Percentiles rank a stretch among this genome's conserved stretches.
phyloP scores from a whole-genome alignment of 2,888 invertebrate genomes.

The Hecatera dysodea region DNA sequence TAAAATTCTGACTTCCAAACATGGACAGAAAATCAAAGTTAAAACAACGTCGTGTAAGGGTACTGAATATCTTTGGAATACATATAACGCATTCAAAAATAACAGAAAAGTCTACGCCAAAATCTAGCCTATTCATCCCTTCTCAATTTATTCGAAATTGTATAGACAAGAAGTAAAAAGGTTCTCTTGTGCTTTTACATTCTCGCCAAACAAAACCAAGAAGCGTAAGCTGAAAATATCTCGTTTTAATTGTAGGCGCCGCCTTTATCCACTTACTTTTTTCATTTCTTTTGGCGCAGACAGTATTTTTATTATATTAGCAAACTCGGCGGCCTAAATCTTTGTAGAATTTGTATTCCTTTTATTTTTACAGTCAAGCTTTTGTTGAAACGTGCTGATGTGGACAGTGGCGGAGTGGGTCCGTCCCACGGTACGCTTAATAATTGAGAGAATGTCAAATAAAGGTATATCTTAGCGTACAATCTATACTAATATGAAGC shows the following conservation, averaged over 20 bases:
- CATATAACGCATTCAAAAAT: no score
- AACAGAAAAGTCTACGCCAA: not conserved
- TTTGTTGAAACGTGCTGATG: constrained; percentile 7
- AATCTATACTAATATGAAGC: no score
- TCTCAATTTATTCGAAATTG: not conserved
- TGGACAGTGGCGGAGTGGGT: not conserved
- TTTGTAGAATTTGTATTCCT: constrained; percentile 15
- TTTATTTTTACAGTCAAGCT: constrained; percentile 8
- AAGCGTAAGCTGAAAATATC: constrained; percentile 31
- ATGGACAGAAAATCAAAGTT: no score
- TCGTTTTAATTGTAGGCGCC: constrained; percentile 37
- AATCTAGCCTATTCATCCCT: not conserved
- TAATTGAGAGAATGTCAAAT: no score
- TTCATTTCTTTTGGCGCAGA: constrained; percentile 19
- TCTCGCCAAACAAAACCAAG: not conserved
- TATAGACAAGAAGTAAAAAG: not conserved
- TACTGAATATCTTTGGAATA: no score
- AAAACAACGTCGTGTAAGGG: no score
- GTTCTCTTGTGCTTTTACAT: not conserved
- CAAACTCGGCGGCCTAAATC: constrained; percentile 8
- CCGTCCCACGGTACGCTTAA: no score
- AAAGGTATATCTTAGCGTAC: no score
- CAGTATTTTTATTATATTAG: constrained; percentile 41
- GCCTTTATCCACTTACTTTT: constrained; percentile 21
- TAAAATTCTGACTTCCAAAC: no score